Evolutionary conservation across 2,888 invertebrate genomes (phyloP).

Genomic region (Rapana venosa): DNA sequence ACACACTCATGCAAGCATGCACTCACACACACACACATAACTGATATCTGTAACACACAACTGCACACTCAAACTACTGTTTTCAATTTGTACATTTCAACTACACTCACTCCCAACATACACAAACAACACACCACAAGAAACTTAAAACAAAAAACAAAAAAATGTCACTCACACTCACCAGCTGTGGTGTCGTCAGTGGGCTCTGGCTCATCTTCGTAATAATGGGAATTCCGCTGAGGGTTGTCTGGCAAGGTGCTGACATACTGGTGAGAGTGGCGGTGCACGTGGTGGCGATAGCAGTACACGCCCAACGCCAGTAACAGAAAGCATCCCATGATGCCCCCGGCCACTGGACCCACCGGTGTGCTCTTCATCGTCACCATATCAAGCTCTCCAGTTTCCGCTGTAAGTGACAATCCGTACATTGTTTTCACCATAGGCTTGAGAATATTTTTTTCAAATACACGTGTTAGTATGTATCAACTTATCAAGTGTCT

Average conservation of each 20-base stretch:
- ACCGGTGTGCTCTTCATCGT: slow-evolving; percentile 83
- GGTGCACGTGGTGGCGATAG: slow-evolving; percentile 81
- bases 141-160: neutral
- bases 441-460: too few relatives aligned
- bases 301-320: slow-evolving; percentile 91
- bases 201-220: slow-evolving; percentile 78
- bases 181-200: slow-evolving; percentile 74
- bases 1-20: too few relatives aligned
- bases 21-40: too few relatives aligned
- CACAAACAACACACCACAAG: neutral
- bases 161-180: slow-evolving; percentile 45
- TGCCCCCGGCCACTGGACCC: slow-evolving; percentile 91
- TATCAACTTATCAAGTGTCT: too few relatives aligned
- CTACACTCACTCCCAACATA: neutral
- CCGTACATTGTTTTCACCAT: too few relatives aligned
- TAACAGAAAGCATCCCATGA: slow-evolving; percentile 88
- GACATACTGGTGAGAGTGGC: slow-evolving; percentile 75
- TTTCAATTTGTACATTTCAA: too few relatives aligned
- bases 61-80: too few relatives aligned
- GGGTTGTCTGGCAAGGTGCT: slow-evolving; percentile 75
- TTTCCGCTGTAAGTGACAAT: slow-evolving; percentile 54
- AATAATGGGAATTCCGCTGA: slow-evolving; percentile 78
- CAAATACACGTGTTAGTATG: too few relatives aligned
- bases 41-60: too few relatives aligned
- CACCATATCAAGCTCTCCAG: slow-evolving; percentile 59